phyloP scores from a whole-genome alignment of 2,888 invertebrate species.

The Tridacna gigas region DNA sequence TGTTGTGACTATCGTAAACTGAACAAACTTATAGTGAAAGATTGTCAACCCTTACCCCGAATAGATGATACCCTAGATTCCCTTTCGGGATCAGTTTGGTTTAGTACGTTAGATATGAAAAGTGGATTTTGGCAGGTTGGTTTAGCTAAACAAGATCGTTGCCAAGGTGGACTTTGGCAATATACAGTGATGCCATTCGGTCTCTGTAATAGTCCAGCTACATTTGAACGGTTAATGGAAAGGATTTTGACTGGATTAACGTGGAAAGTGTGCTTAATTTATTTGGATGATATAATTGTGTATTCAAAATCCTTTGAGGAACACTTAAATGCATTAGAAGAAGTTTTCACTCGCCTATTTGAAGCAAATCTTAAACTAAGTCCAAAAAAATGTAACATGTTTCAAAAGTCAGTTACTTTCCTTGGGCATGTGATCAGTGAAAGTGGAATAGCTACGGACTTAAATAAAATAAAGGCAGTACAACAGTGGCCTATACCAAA shows the following conservation, averaged over 20 bases:
- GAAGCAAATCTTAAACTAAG: conserved; percentile 44
- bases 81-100: too few relatives aligned
- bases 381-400: conserved; percentile 45
- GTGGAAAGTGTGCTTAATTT: conserved; percentile 43
- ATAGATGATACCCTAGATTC: too few relatives aligned
- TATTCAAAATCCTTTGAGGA: conserved; percentile 38
- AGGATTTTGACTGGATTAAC: conserved; percentile 50
- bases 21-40: too few relatives aligned
- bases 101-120: too few relatives aligned
- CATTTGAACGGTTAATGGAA: conserved; percentile 57
- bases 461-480: conserved; percentile 29
- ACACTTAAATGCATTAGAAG: conserved; percentile 36
- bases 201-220: conserved; percentile 40
- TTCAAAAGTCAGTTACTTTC: conserved; percentile 43
- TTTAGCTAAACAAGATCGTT: too few relatives aligned
- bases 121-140: too few relatives aligned
- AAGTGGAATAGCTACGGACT: conserved; percentile 40
- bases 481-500: conserved; percentile 41
- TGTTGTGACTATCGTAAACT: too few relatives aligned
- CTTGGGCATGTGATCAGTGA: conserved; percentile 46
- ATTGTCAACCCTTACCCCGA: too few relatives aligned
- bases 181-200: conserved; percentile 57
- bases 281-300: conserved; percentile 54
- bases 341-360: conserved; percentile 46
- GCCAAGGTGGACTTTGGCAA: conserved; percentile 47